These are phyloP conservation scores for Drosophila baimaii DNA, from an alignment of 1,140 invertebrate species.

Conservation along the genomic window DNA sequence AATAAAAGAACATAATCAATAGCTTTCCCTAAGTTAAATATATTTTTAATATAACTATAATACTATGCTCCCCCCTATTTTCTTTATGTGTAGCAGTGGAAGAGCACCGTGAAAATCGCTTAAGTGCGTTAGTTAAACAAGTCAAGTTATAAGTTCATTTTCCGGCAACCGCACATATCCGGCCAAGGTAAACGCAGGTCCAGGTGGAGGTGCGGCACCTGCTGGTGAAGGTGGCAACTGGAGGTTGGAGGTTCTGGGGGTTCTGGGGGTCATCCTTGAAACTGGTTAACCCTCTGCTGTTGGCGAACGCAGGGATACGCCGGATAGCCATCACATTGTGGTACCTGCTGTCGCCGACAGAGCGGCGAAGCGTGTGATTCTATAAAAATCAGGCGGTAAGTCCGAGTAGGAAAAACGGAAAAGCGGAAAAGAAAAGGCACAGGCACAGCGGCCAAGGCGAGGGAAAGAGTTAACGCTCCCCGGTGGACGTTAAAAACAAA, in stretches of 20 bases:
- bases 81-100: slow-evolving; percentile 1
- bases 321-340: slow-evolving; percentile 12
- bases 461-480: slow-evolving; percentile 70
- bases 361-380: slow-evolving; percentile 74
- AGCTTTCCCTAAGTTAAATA: not conserved
- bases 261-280: slow-evolving; percentile 6
- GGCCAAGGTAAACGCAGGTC: slow-evolving; percentile 61
- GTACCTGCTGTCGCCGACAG: slow-evolving; percentile 53
- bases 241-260: too few relatives aligned
- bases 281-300: not conserved
- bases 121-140: slow-evolving; percentile 83
- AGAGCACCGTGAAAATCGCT: slow-evolving; percentile 66
- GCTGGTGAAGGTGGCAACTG: not conserved
- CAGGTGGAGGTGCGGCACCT: slow-evolving; percentile 12
- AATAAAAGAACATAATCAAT: not conserved
- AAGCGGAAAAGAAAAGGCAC: too few relatives aligned
- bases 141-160: slow-evolving; percentile 82
- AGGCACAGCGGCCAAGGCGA: slow-evolving; percentile 7
- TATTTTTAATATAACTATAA: too few relatives aligned
- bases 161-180: slow-evolving; percentile 79
- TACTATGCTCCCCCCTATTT: not conserved
- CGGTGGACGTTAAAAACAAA: slow-evolving; percentile 53
- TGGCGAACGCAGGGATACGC: too few relatives aligned
- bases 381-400: slow-evolving; percentile 67
- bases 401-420: slow-evolving; percentile 34